Conservation (phyloP, 2,888 invertebrate species). For the Ormyrus pomaceus region DNA sequence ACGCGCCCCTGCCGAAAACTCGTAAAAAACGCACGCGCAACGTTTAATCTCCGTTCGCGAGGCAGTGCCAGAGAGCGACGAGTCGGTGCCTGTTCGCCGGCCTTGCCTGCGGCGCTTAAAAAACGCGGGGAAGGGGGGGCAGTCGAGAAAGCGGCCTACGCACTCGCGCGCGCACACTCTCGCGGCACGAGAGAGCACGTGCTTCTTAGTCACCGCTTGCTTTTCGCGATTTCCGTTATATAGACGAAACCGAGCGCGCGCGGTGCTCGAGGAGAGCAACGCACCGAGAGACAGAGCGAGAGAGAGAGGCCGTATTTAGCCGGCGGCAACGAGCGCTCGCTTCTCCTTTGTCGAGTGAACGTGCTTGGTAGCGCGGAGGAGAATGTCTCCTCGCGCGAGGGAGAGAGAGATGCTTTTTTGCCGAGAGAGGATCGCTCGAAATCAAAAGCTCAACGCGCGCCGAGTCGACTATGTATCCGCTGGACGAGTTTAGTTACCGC, state of each 20-base stretch:
- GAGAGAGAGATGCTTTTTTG: neutral
- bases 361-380: too few species aligned
- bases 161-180: neutral
- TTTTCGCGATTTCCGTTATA: slow-evolving; percentile 6
- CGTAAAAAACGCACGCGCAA: too few species aligned
- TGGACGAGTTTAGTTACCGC: too few species aligned
- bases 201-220: neutral
- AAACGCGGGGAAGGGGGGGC: neutral
- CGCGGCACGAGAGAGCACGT: neutral
- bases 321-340: too few species aligned
- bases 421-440: neutral
- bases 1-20: too few species aligned
- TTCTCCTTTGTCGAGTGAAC: too few species aligned
- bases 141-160: slow-evolving; percentile 9
- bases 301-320: too few species aligned
- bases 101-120: slow-evolving; percentile 14
- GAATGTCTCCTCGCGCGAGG: neutral
- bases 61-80: slow-evolving; percentile 1
- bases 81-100: neutral
- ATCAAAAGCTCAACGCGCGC: too few species aligned
- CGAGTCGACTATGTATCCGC: too few species aligned
- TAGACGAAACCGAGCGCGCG: too few species aligned
- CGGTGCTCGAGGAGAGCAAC: too few species aligned
- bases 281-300: too few species aligned
- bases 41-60: neutral